phyloP scores from a whole-genome alignment of 2,888 invertebrate species.

The Ctenicera cuprea region DNA sequence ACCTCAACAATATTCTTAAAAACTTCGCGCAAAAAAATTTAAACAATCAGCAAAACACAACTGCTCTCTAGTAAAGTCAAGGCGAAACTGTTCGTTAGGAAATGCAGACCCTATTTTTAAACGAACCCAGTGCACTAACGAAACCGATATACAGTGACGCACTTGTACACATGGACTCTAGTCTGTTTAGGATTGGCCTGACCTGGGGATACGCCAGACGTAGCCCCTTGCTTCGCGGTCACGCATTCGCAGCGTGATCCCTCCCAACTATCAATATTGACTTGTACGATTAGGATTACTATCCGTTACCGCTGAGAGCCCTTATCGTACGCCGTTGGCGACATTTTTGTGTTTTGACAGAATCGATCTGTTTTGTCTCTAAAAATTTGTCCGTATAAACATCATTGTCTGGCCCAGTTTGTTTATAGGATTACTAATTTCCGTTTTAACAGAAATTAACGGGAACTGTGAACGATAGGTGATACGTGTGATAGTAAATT shows the following conservation, averaged over 20 bases:
- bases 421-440: conserved; percentile 1
- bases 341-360: conserved; percentile 9
- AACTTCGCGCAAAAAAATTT: not conserved
- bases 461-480: no score
- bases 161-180: conserved; percentile 23
- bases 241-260: conserved; percentile 14
- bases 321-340: not conserved
- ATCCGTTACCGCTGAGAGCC: not conserved
- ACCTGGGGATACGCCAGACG: conserved; percentile 6
- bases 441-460: not conserved
- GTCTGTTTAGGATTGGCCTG: conserved; percentile 22
- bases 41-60: not conserved
- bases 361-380: not conserved
- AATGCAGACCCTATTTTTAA: conserved; percentile 2
- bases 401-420: not conserved
- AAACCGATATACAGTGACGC: conserved; percentile 22
- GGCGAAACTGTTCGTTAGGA: not conserved
- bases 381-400: not conserved
- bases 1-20: not conserved
- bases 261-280: not conserved
- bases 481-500: no score
- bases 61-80: conserved; percentile 3
- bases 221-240: conserved; percentile 2
- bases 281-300: not conserved
- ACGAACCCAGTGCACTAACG: conserved; percentile 9